Evolutionary conservation across 2,888 invertebrate genomes (phyloP), one percentile per base, ranked within the genome.

Genomic region (Iphiclides podalirius): DNA sequence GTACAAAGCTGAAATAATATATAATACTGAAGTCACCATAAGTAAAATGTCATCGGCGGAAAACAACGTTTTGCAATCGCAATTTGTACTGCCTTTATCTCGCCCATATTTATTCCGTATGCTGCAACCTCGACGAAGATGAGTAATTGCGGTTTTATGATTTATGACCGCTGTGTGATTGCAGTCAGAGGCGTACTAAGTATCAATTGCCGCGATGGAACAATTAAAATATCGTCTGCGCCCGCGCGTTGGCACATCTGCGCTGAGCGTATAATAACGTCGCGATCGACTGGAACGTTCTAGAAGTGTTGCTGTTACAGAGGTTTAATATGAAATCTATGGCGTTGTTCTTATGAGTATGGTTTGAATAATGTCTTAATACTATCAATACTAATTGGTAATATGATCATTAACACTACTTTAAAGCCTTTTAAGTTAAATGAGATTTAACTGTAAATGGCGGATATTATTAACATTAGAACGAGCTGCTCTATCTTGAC

Each of bases 101-200:
- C 23, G 34, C n/a, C 17, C 39, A 14, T 39, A 31, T 28, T 45
- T 28, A 26, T 37, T 38, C 13, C 28, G 3, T n/a, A n/a, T 15
- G 28, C n/a, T 35, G 20, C 20, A 28, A 35, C 37, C 28, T 16
- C 37, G 8, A 17, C 14, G 11, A 13, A 16, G 37, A 37, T 49
- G 43, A 49, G 34, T 49, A 43, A 49, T 44, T 49, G 49, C 23
- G 43, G 49, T 44, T 44, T 39, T 39, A 49, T 44, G 43, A 49
- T 49, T 49, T 49, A 49, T 39, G 20, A 12, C 17, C 11, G 17
- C 49, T 23, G 39, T 26, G 23, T 11, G 33, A 44, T 43, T 44
- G 39, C 26, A 39, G 44, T 38, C 49, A 49, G 6, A 26, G 17
- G 34, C 34, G 20, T 26, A 35, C 34, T 38, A 39, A 48, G 31